These are phyloP conservation scores for Gastracanthus pulcherrimus DNA, from an alignment of 2,888 invertebrate genomes.

Conservation along the genomic window DNA sequence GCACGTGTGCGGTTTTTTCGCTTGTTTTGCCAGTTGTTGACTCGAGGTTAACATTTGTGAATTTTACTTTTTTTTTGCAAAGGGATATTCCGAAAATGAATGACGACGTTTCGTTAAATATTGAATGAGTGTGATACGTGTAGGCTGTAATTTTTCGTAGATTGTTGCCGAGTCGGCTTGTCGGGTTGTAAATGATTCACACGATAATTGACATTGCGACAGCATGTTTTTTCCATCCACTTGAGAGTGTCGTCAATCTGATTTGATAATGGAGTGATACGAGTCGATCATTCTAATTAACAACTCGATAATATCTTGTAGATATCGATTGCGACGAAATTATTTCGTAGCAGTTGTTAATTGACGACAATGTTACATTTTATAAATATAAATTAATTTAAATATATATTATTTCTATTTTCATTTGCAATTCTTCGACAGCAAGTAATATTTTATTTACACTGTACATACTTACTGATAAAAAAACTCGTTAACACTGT, in stretches of 20 bases:
- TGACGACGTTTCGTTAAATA: not conserved
- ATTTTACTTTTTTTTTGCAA: not conserved
- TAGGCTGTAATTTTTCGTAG: not conserved
- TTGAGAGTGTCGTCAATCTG: not conserved
- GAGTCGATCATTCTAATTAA: not conserved
- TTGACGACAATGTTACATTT: too few relatives aligned
- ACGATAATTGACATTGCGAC: not conserved
- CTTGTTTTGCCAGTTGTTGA: not conserved
- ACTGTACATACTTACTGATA: too few relatives aligned
- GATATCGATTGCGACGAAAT: not conserved
- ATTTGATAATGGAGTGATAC: conserved; percentile 1
- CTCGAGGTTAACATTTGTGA: not conserved
- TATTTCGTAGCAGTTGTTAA: too few relatives aligned
- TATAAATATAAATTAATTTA: too few relatives aligned
- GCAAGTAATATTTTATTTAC: too few relatives aligned
- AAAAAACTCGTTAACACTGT: too few relatives aligned
- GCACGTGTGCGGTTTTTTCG: not conserved
- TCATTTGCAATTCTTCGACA: too few relatives aligned
- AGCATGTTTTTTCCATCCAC: conserved; percentile 2
- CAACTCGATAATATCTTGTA: not conserved
- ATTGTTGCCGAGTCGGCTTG: not conserved
- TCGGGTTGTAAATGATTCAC: not conserved
- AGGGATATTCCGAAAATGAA: not conserved
- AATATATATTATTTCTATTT: too few relatives aligned
- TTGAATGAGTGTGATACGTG: not conserved